Conservation (phyloP, 1,140 invertebrate genomes). For the Nephotettix cincticeps region DNA sequence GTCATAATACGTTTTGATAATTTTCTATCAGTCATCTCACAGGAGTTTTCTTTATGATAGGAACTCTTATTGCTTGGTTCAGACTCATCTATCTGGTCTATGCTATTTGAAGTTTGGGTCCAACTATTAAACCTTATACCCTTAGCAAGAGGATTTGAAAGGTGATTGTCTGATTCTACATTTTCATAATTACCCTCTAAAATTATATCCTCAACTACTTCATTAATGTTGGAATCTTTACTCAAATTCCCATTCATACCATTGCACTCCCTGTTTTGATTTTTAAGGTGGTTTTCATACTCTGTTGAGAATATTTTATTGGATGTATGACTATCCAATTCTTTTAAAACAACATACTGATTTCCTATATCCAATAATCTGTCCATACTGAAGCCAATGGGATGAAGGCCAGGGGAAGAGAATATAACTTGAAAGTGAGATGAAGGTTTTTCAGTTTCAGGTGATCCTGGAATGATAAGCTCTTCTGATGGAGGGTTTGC, state of each 20-base stretch:
- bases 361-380: constrained; percentile 36
- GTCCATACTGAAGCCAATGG: constrained; percentile 42
- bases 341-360: constrained; percentile 34
- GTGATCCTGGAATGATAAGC: constrained; percentile 24
- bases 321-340: background rate
- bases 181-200: background rate
- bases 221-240: background rate
- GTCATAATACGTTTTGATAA: background rate
- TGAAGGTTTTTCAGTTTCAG: constrained; percentile 10
- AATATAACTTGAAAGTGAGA: constrained; percentile 30
- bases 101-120: constrained; percentile 11
- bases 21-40: background rate
- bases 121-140: constrained; percentile 10
- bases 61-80: background rate
- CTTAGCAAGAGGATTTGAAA: background rate
- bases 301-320: background rate
- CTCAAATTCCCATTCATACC: background rate
- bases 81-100: background rate
- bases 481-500: constrained; percentile 29
- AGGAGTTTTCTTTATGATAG: background rate
- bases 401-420: constrained; percentile 34
- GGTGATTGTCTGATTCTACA: background rate
- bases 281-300: constrained; percentile 2
- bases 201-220: constrained; percentile 10
- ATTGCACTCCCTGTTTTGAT: background rate